Evolutionary conservation across 2,797 vertebrate genomes (phyloP), one percentile per base, ranked within the genome.

Genomic region (Atherinosoma microstoma): DNA sequence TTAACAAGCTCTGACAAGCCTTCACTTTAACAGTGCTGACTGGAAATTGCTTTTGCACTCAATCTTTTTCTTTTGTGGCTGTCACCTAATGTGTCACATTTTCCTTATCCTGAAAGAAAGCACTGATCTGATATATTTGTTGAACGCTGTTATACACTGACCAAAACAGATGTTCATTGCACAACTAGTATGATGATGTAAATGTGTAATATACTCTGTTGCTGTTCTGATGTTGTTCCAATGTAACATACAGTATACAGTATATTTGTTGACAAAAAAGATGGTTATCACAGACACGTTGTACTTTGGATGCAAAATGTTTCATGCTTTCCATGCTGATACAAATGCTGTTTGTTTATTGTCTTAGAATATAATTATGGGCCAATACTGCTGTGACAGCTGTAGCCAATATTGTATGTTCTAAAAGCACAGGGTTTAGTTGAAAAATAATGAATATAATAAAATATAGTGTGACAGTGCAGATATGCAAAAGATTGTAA

Each of bases 401-500:
- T 91, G 90, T 93, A 89, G 92, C 90, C 90, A 86, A 91, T 90
- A 88, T 93, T 92, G 83, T 92, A 89, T 91, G 89, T 93, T 91
- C 85, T 86, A 85, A 87, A 91, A 93, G 93, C 92, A 94, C 92
- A 94, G 91, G 92, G 90, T 93, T 91, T 92, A 89, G 81, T 92
- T 88, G 82, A 76, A 93, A 93, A 92, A 86, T 49, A 79, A 86
- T 82, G 60, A 85, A 90, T 90, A 91, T 84, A 79, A 89, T 88
- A 89, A 89, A 88, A 87, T 89, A 92, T 92, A 89, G 86, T 89
- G 90, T 93, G 89, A 88, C 80, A 84, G 92, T 94, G 92, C 88
- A 93, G 89, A 92, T 94, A 94, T 95, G 93, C 92, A 95, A 92
- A 91, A 94, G 92, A 95, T 94, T 94, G 92, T 95, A 94, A 94